Evolutionary conservation across 2,113 vertebrate species (phyloP).

Genomic region (Murina feae): DNA sequence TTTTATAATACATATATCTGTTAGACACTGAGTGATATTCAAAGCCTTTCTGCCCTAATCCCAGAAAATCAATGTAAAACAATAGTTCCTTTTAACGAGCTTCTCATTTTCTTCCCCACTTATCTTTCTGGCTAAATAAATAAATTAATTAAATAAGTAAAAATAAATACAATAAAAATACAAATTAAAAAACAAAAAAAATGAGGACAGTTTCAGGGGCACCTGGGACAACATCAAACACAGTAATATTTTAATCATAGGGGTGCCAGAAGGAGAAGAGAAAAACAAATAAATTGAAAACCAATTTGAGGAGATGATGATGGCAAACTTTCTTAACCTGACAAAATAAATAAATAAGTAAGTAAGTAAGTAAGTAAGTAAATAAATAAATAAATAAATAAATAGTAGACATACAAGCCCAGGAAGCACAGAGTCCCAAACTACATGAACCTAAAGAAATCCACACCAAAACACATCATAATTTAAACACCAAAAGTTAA

Average conservation of each 20-base stretch:
- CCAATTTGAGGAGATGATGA: background rate
- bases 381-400: too few relatives aligned
- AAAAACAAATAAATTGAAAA: background rate
- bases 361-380: too few relatives aligned
- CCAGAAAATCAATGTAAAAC: slow-evolving; percentile 18
- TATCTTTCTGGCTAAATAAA: too few relatives aligned
- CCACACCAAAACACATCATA: background rate
- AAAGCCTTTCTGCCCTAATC: background rate
- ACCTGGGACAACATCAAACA: background rate
- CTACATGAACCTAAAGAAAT: background rate
- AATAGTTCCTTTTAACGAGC: background rate
- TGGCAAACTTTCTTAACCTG: background rate
- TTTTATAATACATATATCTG: background rate
- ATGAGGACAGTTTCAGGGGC: background rate
- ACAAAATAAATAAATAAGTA: too few relatives aligned
- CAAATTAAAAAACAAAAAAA: too few relatives aligned
- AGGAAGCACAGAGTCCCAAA: background rate
- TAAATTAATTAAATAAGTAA: too few relatives aligned
- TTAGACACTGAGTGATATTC: background rate
- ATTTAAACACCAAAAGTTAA: background rate
- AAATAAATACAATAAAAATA: too few relatives aligned
- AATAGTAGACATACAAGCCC: background rate
- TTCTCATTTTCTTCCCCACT: too few relatives aligned
- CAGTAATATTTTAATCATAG: background rate
- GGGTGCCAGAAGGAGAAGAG: background rate